Percentiles rank a stretch among this genome's conserved stretches.
phyloP scores from a whole-genome alignment of 2,797 vertebrate genomes.

The Eulemur mongoz region DNA sequence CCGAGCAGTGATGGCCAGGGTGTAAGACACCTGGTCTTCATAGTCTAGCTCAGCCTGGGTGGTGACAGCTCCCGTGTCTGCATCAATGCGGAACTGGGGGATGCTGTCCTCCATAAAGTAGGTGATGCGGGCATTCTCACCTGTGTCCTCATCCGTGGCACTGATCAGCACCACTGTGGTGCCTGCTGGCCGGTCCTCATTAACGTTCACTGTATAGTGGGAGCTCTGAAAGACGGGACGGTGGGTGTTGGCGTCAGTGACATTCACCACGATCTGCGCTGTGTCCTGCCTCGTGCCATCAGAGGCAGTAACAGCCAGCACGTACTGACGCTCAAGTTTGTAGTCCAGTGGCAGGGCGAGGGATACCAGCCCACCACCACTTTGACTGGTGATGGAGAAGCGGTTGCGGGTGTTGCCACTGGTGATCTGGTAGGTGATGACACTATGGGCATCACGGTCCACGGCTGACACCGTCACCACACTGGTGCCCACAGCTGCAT shows the following conservation, averaged over 20 bases:
- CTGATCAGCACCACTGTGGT: slow-evolving; percentile 97
- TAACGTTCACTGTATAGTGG: slow-evolving; percentile 95
- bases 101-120: slow-evolving; percentile 99
- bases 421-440: slow-evolving; percentile 98
- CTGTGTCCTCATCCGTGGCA: slow-evolving; percentile 96
- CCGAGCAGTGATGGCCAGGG: slow-evolving; percentile 94
- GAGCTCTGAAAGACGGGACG: slow-evolving; percentile 98
- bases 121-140: slow-evolving; percentile 95
- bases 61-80: slow-evolving; percentile 93
- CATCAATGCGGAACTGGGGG: slow-evolving; percentile 95
- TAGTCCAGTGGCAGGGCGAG: slow-evolving; percentile 96
- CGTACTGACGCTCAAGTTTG: slow-evolving; percentile 96
- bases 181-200: slow-evolving; percentile 91
- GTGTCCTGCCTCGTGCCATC: slow-evolving; percentile 94
- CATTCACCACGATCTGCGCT: slow-evolving; percentile 92
- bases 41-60: slow-evolving; percentile 97
- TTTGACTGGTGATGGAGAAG: slow-evolving; percentile 98
- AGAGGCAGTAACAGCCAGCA: slow-evolving; percentile 92
- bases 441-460: slow-evolving; percentile 95
- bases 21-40: slow-evolving; percentile 97
- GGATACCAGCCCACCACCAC: slow-evolving; percentile 93
- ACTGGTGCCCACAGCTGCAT: slow-evolving; percentile 94
- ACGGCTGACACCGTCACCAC: slow-evolving; percentile 95
- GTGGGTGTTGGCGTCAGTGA: slow-evolving; percentile 98
- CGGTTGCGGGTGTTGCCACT: slow-evolving; percentile 97